phyloP scores from a whole-genome alignment of 2,113 vertebrate species.

The Syngnathoides biaculeatus region DNA sequence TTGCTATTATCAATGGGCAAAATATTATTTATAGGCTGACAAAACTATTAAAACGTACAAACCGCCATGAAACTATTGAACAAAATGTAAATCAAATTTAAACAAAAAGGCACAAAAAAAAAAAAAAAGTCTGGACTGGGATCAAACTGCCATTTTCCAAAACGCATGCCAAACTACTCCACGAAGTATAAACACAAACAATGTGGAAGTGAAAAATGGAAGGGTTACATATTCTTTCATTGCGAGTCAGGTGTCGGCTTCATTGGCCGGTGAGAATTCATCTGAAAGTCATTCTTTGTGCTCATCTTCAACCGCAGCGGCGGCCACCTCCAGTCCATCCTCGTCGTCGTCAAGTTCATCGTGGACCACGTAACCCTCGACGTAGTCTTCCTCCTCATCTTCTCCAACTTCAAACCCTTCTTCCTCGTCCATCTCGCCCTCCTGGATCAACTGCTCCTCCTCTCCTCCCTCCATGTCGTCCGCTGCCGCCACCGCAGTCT shows the following conservation, averaged over 20 bases:
- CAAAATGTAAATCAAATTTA: constrained; percentile 13
- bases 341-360: constrained; percentile 44
- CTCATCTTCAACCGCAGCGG: constrained; percentile 21
- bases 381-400: constrained; percentile 28
- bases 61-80: constrained; percentile 13
- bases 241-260: neutral
- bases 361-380: constrained; percentile 46
- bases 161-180: neutral
- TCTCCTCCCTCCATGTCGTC: neutral
- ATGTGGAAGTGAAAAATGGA: neutral
- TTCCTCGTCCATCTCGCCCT: constrained; percentile 30
- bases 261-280: neutral
- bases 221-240: neutral
- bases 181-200: neutral
- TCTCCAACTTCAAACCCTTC: constrained; percentile 48
- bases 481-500: constrained; percentile 6
- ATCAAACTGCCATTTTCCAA: neutral
- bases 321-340: constrained; percentile 16
- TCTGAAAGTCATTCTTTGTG: constrained; percentile 33
- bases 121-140: neutral
- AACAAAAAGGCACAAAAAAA: constrained; percentile 45
- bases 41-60: constrained; percentile 17
- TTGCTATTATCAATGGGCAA: constrained; percentile 8
- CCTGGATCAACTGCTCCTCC: constrained; percentile 3
- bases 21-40: neutral